Evolutionary conservation across 2,888 invertebrate species (phyloP).

Genomic region (Therioaphis trifolii): DNA sequence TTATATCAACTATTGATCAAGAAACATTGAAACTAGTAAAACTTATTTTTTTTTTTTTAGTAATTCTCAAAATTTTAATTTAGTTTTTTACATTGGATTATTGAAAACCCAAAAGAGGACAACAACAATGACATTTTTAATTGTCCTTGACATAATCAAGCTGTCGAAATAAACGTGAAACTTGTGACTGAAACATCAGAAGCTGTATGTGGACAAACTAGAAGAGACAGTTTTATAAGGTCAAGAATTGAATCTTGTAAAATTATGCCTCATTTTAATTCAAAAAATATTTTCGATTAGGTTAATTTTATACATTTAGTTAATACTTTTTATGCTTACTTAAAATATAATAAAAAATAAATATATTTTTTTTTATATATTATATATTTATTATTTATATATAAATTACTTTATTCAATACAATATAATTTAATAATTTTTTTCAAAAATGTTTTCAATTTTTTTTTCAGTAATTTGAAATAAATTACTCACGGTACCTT

Average conservation of each 20-base stretch:
- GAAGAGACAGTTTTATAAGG: neutral
- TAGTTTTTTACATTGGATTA: neutral
- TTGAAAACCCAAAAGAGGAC: neutral
- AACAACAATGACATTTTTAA: neutral
- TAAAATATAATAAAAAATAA: too few relatives aligned
- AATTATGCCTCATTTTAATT: neutral
- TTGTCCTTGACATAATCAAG: slow-evolving; percentile 9
- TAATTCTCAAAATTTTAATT: neutral
- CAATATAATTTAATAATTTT: neutral
- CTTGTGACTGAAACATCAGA: neutral
- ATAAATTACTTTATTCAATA: neutral
- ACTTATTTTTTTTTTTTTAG: neutral
- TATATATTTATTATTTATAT: too few relatives aligned
- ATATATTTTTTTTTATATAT: too few relatives aligned
- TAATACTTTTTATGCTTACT: too few relatives aligned
- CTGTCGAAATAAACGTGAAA: neutral
- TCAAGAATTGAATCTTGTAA: neutral
- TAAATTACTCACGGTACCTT: neutral
- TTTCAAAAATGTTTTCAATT: too few relatives aligned
- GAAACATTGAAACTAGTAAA: slow-evolving; percentile 40
- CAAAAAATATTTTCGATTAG: neutral
- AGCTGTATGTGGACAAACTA: slow-evolving; percentile 22
- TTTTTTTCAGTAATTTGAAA: too few relatives aligned
- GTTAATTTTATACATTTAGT: neutral
- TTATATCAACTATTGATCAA: slow-evolving; percentile 17